A percentile compares a stretch with the other conserved stretches of the same genome.
These are phyloP conservation scores for Azemiops feae DNA, from an alignment of 2,113 vertebrate genomes.

Conservation along the genomic window DNA sequence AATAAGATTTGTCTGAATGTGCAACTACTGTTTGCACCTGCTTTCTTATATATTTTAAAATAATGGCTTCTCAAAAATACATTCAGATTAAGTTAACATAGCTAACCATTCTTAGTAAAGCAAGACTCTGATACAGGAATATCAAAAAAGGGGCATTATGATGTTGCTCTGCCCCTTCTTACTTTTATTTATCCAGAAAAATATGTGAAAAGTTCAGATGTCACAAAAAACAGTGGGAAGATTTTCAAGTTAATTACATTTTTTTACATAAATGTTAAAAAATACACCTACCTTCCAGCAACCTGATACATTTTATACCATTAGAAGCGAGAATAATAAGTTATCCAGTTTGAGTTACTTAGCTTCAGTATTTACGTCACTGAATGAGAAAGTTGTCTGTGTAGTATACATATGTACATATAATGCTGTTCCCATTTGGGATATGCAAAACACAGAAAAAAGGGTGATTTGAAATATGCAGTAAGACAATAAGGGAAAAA, in stretches of 20 bases:
- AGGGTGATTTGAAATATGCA: not conserved
- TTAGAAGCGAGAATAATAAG: not conserved
- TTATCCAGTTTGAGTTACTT: not conserved
- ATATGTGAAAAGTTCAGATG: not conserved
- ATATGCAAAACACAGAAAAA: not conserved
- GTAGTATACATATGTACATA: not conserved
- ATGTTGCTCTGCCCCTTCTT: not conserved
- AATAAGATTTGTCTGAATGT: too few species aligned
- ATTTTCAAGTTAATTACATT: constrained; percentile 17
- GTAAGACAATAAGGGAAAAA: not conserved
- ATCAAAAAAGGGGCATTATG: not conserved
- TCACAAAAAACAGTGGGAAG: not conserved
- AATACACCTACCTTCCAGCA: not conserved
- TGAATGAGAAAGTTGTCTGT: not conserved
- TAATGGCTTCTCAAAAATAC: constrained; percentile 39
- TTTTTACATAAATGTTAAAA: not conserved
- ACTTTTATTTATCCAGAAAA: not conserved
- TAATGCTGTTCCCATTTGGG: not conserved
- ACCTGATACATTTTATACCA: not conserved
- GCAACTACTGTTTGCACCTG: not conserved
- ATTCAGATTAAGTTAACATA: constrained; percentile 17
- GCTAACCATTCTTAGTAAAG: constrained; percentile 40
- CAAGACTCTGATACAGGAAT: not conserved
- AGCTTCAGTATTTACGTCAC: not conserved
- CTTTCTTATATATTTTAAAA: constrained; percentile 44